Evolutionary conservation across 1,140 invertebrate species (phyloP).

Genomic region (Helicoverpa zea): DNA sequence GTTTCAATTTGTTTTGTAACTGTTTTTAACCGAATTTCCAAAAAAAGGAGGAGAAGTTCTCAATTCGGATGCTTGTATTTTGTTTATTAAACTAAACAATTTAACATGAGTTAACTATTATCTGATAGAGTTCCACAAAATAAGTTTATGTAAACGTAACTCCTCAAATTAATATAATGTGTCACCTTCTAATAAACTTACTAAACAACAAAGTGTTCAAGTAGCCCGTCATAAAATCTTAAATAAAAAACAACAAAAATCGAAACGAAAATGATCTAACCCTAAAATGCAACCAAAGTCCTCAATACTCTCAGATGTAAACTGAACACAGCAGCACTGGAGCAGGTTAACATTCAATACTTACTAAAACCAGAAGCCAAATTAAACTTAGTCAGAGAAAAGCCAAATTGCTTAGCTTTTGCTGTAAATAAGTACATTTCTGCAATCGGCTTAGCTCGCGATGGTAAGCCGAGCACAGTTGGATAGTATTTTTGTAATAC

Average conservation of each 20-base stretch:
- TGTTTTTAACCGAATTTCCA: no score
- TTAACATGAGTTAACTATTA: no score
- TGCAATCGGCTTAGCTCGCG: not conserved
- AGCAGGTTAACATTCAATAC: not conserved
- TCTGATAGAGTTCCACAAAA: no score
- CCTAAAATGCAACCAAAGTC: not conserved
- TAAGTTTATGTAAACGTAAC: no score
- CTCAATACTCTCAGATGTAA: not conserved
- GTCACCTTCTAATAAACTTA: no score
- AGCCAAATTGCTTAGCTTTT: not conserved
- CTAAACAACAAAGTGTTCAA: no score
- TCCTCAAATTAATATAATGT: no score
- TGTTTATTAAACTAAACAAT: no score
- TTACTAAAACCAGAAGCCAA: constrained; percentile 3
- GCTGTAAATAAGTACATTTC: not conserved
- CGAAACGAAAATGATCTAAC: not conserved
- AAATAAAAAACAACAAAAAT: not conserved
- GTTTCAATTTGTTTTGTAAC: no score
- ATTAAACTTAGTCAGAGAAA: constrained; percentile 35
- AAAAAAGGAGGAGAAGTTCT: no score
- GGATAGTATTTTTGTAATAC: not conserved
- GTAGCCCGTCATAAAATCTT: not conserved
- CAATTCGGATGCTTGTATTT: no score
- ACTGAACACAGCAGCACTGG: constrained; percentile 15
- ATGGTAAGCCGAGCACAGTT: not conserved